Percentiles rank a stretch among this genome's conserved stretches.
Conservation (phyloP, 1,140 invertebrate species). For the Bombus sibiricus region DNA sequence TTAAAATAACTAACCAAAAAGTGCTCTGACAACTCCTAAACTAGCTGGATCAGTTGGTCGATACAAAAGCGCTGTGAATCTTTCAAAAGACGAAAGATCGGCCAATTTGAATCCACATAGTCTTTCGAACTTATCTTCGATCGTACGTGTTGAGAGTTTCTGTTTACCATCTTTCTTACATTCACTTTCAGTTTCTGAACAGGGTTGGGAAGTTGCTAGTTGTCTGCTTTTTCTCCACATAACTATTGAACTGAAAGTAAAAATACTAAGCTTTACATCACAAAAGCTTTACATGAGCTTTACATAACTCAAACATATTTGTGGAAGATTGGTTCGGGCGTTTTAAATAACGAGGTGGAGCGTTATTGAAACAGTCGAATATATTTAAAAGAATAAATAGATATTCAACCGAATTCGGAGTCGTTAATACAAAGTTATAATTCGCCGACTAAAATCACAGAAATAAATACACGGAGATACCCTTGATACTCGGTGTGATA, state of each 20-base stretch:
- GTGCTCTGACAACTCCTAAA: slow-evolving; percentile 88
- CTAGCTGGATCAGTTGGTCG: slow-evolving; percentile 88
- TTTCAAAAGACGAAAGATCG: slow-evolving; percentile 70
- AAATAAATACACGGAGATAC: no score
- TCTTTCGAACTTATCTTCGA: slow-evolving; percentile 51
- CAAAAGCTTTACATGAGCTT: no score
- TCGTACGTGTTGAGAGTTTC: not conserved
- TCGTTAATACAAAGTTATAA: no score
- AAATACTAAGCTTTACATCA: not conserved
- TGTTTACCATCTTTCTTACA: no score
- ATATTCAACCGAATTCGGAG: no score
- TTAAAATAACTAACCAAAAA: slow-evolving; percentile 87
- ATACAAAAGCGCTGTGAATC: slow-evolving; percentile 85
- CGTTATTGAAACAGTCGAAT: no score
- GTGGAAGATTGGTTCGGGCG: no score
- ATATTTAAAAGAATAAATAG: no score
- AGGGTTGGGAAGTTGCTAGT: not conserved
- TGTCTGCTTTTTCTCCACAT: slow-evolving; percentile 43
- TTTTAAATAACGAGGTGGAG: no score
- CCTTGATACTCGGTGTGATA: no score
- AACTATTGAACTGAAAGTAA: not conserved
- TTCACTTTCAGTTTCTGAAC: not conserved
- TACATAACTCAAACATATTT: not conserved
- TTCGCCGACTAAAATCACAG: no score
- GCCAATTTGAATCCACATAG: slow-evolving; percentile 65